phyloP scores from a whole-genome alignment of 2,888 invertebrate species.

The Ichneumoninae sp. region DNA sequence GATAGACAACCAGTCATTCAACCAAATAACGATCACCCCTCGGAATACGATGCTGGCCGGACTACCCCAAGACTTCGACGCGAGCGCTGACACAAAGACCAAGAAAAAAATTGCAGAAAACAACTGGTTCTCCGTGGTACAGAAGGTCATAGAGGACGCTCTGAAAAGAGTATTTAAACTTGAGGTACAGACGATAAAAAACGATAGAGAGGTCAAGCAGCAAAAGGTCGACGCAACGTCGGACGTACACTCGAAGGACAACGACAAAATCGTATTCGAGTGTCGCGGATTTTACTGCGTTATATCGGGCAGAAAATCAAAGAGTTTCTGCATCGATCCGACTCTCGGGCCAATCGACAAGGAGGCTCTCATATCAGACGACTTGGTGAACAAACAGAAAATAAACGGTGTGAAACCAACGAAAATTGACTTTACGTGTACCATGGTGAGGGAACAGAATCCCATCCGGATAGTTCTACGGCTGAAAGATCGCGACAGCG shows the following conservation, averaged over 20 bases:
- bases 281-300: slow-evolving; percentile 80
- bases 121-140: slow-evolving; percentile 78
- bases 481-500: slow-evolving; percentile 73
- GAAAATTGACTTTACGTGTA: slow-evolving; percentile 80
- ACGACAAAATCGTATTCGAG: slow-evolving; percentile 75
- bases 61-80: slow-evolving; percentile 68
- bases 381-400: slow-evolving; percentile 71
- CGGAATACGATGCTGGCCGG: slow-evolving; percentile 68
- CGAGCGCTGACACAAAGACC: slow-evolving; percentile 66
- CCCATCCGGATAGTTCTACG: slow-evolving; percentile 76
- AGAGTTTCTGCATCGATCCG: slow-evolving; percentile 71
- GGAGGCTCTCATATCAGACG: slow-evolving; percentile 81
- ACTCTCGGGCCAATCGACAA: slow-evolving; percentile 77
- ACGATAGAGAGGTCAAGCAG: slow-evolving; percentile 76
- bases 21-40: slow-evolving; percentile 70
- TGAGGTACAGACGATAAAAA: slow-evolving; percentile 72
- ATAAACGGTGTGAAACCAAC: slow-evolving; percentile 63
- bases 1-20: slow-evolving; percentile 27
- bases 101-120: slow-evolving; percentile 69
- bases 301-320: slow-evolving; percentile 80
- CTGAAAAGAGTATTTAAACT: slow-evolving; percentile 81
- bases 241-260: slow-evolving; percentile 80
- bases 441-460: slow-evolving; percentile 73
- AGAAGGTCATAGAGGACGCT: slow-evolving; percentile 77
- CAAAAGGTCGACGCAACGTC: slow-evolving; percentile 79